Evolutionary conservation across 2,797 vertebrate genomes (phyloP), one percentile per base, ranked within the genome.

Genomic region (Pangasius djambal): DNA sequence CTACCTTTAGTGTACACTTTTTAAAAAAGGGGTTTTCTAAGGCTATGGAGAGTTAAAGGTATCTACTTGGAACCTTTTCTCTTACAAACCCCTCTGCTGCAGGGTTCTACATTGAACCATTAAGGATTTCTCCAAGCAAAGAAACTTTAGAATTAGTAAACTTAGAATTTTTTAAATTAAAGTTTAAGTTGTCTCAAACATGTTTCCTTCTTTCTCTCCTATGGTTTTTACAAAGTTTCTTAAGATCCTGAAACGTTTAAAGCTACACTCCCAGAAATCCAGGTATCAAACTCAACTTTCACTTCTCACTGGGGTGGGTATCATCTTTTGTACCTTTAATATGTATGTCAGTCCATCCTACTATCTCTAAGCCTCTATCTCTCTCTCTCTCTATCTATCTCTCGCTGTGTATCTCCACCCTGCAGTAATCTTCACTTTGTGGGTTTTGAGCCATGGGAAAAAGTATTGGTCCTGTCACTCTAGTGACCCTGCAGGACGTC

Each of bases 401-500:
- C 28, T 59, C 2, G 70, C 89, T 93, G 70, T 90, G 81, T 83
- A 59, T 89, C 90, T 90, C 91, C 86, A 89, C 90, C 89, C 93
- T 90, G 85, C 87, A 91, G 69, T 91, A 91, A 92, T 94, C 92
- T 93, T 86, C 89, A 89, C 18, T 61, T 81, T 93, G 89, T 20
- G 90, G 90, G 93, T 90, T 85, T n/a, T 88, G 91, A 92, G 89
- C 90, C 93, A 92, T 90, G 89, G 92, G 90, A 92, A 94, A 93
- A 93, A 85, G 88, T 31, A 6, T 70, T 86, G 85, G 89, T 90
- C 89, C 87, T 90, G 90, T 91, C 92, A 90, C 88, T 90, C 90
- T 92, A 91, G 93, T 93, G 92, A 92, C 91, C 92, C 92, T 74
- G 89, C 87, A 90, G 94, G 94, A 94, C 87, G 88, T 92, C 91